Conservation (phyloP, 2,113 vertebrate species). For the Bucco capensis region DNA sequence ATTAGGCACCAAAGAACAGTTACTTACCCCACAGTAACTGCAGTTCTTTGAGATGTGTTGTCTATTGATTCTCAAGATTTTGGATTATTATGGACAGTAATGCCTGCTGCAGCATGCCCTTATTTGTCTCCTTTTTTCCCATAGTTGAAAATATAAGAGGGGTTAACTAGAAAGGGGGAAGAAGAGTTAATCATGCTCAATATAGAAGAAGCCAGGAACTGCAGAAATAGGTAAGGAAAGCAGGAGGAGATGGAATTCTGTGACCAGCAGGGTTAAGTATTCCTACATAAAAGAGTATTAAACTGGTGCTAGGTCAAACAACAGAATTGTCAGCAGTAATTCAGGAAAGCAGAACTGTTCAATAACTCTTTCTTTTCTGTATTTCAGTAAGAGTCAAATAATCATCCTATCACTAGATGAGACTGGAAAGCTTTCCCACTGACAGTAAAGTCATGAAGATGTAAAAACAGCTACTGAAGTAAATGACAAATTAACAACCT, state of each 20-base stretch:
- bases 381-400: background rate
- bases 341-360: background rate
- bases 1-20: background rate
- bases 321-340: background rate
- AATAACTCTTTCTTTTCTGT: background rate
- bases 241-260: background rate
- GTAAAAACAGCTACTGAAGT: background rate
- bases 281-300: background rate
- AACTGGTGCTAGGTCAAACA: background rate
- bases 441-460: background rate
- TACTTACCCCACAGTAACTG: background rate
- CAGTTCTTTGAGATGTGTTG: background rate
- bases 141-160: background rate
- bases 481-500: slow-evolving; percentile 14
- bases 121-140: background rate
- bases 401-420: background rate
- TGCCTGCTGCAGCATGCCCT: background rate
- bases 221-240: background rate
- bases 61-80: background rate
- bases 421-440: background rate
- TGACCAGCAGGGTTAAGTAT: background rate
- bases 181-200: background rate
- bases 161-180: background rate
- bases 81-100: background rate
- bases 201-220: background rate